phyloP scores from a whole-genome alignment of 2,888 invertebrate species.

The Ganaspis brasiliensis region DNA sequence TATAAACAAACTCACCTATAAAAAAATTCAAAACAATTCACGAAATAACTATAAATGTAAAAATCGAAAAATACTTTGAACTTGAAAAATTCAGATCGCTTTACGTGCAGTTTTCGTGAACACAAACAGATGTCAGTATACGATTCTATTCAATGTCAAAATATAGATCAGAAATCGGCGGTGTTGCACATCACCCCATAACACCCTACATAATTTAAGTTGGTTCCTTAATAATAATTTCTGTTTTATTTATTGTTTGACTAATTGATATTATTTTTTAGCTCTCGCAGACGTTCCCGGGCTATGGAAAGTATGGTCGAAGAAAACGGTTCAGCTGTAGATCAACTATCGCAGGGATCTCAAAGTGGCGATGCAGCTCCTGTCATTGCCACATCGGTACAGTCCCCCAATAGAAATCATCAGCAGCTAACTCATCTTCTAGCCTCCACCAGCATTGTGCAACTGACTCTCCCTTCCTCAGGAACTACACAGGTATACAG shows the following conservation, averaged over 20 bases:
- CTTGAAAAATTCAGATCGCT: no score
- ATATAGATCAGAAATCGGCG: no score
- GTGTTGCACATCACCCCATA: no score
- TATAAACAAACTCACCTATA: no score
- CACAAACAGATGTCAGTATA: no score
- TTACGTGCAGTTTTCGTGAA: no score
- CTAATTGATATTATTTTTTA: constrained; percentile 65
- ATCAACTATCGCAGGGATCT: constrained; percentile 83
- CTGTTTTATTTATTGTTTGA: constrained; percentile 28
- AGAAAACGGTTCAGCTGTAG: constrained; percentile 89
- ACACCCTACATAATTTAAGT: no score
- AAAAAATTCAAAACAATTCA: no score
- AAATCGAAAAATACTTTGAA: no score
- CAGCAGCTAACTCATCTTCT: constrained; percentile 81
- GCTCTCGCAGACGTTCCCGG: constrained; percentile 84
- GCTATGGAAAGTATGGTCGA: constrained; percentile 96
- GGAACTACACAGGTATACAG: constrained; percentile 79
- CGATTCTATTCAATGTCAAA: no score
- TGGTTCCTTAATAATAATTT: no score
- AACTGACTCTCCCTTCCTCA: constrained; percentile 87
- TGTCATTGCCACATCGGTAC: constrained; percentile 84
- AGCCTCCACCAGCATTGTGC: constrained; percentile 90
- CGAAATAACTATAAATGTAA: no score
- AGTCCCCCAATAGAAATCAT: constrained; percentile 80
- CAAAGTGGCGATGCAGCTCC: constrained; percentile 81